Percentiles rank a stretch among this genome's conserved stretches.
Conservation (phyloP, 2,888 invertebrate species). For the Hirtodrosophila confusa region DNA sequence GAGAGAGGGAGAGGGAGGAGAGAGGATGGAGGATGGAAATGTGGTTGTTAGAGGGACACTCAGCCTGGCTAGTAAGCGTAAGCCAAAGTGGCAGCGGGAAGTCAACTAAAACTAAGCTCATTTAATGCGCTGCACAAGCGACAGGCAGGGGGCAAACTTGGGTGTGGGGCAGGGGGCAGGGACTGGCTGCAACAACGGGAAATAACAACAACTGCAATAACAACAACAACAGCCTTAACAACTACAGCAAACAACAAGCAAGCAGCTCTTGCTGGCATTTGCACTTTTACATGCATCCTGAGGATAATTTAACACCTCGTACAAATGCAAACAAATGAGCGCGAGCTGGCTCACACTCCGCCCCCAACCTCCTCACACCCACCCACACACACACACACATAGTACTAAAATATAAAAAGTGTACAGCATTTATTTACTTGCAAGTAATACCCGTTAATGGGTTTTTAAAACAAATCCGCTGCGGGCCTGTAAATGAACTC, state of each 20-base stretch:
- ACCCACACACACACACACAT: constrained; percentile 12
- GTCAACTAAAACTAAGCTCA: constrained; percentile 78
- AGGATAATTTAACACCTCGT: constrained; percentile 77
- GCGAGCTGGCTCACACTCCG: constrained; percentile 25
- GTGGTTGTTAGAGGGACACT: constrained; percentile 20
- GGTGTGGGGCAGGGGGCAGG: constrained; percentile 10
- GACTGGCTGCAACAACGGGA: constrained; percentile 41
- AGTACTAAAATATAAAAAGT: background rate
- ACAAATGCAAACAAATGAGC: constrained; percentile 78
- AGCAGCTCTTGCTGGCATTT: constrained; percentile 64
- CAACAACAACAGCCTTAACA: constrained; percentile 20
- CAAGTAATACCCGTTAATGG: constrained; percentile 77
- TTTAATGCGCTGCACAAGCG: constrained; percentile 65
- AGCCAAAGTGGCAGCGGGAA: constrained; percentile 76
- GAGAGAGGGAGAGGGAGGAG: background rate
- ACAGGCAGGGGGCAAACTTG: background rate
- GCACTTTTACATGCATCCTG: constrained; percentile 76
- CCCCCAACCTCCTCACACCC: background rate
- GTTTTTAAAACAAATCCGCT: constrained; percentile 79
- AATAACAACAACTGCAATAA: constrained; percentile 15
- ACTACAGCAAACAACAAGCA: constrained; percentile 48
- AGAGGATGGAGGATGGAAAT: background rate
- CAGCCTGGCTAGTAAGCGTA: constrained; percentile 45
- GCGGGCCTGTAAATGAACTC: constrained; percentile 69
- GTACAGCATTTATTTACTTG: constrained; percentile 73